Percentiles rank a stretch among this genome's conserved stretches.
phyloP scores from a whole-genome alignment of 2,113 vertebrate genomes.

The Meleagris gallopavo region DNA sequence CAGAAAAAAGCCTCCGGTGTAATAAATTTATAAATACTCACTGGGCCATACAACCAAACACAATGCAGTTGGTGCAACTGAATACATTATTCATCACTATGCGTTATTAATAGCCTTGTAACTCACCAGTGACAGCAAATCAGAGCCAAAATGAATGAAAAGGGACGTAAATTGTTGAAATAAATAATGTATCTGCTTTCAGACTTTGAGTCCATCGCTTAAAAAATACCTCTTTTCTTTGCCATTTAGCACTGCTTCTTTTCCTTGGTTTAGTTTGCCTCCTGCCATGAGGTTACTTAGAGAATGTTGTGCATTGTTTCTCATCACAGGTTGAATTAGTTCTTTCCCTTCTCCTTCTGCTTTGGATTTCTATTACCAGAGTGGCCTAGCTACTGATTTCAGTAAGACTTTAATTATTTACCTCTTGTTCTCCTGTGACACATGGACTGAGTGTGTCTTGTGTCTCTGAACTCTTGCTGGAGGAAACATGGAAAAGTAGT shows the following conservation, averaged over 20 bases:
- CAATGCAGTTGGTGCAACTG: conserved; percentile 5
- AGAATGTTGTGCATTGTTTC: background rate
- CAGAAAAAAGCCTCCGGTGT: background rate
- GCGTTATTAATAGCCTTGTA: conserved; percentile 41
- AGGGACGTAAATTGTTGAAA: conserved; percentile 48
- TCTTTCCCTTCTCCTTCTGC: background rate
- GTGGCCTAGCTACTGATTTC: background rate
- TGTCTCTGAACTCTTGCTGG: background rate
- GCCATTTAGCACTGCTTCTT: background rate
- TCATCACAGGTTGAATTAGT: conserved; percentile 1
- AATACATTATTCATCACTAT: conserved; percentile 42
- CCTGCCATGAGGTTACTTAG: background rate
- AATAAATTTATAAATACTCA: background rate
- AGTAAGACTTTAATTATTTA: background rate
- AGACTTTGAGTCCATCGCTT: conserved; percentile 4
- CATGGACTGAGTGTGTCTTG: background rate
- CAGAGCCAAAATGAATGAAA: conserved; percentile 11
- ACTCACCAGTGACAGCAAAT: conserved; percentile 10
- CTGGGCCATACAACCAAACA: background rate
- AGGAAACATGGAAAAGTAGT: background rate
- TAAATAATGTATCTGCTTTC: conserved; percentile 54
- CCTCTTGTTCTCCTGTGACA: background rate
- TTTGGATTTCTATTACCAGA: background rate
- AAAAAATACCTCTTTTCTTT: background rate
- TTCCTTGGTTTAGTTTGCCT: background rate